Percentiles rank a stretch among this genome's conserved stretches.
phyloP scores from a whole-genome alignment of 2,113 vertebrate species.

The Polypterus bichir region DNA sequence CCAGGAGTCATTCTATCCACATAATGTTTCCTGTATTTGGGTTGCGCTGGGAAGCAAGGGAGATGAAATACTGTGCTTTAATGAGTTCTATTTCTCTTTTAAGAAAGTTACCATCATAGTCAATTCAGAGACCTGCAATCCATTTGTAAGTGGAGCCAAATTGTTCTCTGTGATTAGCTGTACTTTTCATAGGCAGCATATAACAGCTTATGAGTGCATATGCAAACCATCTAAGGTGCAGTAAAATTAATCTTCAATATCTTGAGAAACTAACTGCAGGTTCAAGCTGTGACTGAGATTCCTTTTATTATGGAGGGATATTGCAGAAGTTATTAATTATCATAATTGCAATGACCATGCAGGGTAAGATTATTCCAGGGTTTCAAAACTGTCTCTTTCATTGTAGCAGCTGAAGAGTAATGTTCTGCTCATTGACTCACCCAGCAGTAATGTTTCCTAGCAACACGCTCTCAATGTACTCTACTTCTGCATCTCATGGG shows the following conservation, averaged over 20 bases:
- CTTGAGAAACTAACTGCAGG: too few species aligned
- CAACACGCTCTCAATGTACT: conserved; percentile 45
- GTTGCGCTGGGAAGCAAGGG: too few species aligned
- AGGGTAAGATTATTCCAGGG: conserved; percentile 37
- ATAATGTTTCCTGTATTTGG: too few species aligned
- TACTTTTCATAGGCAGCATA: conserved; percentile 27
- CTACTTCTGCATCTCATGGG: conserved; percentile 38
- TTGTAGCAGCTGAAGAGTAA: conserved; percentile 38
- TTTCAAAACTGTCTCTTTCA: conserved; percentile 35
- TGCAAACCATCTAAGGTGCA: background rate
- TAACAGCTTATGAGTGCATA: conserved; percentile 17
- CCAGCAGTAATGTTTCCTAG: conserved; percentile 49
- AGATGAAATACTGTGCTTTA: too few species aligned
- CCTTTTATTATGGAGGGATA: conserved; percentile 21
- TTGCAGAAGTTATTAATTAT: conserved; percentile 42
- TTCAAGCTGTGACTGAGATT: conserved; percentile 16
- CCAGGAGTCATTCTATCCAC: too few species aligned
- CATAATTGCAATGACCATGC: conserved; percentile 47
- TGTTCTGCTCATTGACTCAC: conserved; percentile 41
- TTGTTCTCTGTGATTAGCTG: background rate
- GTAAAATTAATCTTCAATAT: too few species aligned
- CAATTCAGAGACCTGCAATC: too few species aligned
- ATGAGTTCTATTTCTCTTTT: too few species aligned
- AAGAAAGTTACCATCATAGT: too few species aligned
- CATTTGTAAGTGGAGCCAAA: too few species aligned